Evolutionary conservation across 2,888 invertebrate species (phyloP).

Genomic region (Loripinus fragilis): DNA sequence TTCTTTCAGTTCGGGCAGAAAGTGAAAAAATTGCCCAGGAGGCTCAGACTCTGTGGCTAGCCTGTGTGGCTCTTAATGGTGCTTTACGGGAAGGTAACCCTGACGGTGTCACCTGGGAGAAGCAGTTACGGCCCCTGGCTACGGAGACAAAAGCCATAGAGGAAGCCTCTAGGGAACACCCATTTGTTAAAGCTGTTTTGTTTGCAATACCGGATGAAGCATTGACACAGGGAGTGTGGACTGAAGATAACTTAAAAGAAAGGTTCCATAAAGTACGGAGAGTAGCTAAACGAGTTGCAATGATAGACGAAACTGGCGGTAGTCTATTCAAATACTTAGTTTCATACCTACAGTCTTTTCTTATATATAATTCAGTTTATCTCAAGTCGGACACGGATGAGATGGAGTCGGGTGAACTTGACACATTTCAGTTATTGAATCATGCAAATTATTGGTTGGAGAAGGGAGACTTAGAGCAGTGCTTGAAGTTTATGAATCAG

Average conservation of each 20-base stretch:
- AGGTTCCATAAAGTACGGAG: constrained; percentile 87
- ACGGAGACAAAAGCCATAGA: constrained; percentile 76
- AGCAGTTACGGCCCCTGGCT: constrained; percentile 74
- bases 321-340: constrained; percentile 89
- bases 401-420: constrained; percentile 72
- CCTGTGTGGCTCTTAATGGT: constrained; percentile 93
- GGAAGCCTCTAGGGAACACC: constrained; percentile 86
- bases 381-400: constrained; percentile 82
- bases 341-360: constrained; percentile 94
- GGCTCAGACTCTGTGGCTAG: constrained; percentile 96
- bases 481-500: constrained; percentile 92
- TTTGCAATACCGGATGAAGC: constrained; percentile 91
- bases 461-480: constrained; percentile 93
- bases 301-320: constrained; percentile 95
- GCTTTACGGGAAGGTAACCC: constrained; percentile 88
- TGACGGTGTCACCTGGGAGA: constrained; percentile 74
- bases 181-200: constrained; percentile 91
- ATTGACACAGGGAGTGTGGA: constrained; percentile 91
- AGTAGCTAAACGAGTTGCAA: constrained; percentile 92
- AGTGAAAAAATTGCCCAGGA: constrained; percentile 83
- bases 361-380: constrained; percentile 85
- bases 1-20: constrained; percentile 80
- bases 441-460: constrained; percentile 93
- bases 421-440: constrained; percentile 94
- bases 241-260: constrained; percentile 93